These are phyloP conservation scores for Nycticryphes semicollaris DNA, from an alignment of 2,113 vertebrate species.

Conservation along the genomic window DNA sequence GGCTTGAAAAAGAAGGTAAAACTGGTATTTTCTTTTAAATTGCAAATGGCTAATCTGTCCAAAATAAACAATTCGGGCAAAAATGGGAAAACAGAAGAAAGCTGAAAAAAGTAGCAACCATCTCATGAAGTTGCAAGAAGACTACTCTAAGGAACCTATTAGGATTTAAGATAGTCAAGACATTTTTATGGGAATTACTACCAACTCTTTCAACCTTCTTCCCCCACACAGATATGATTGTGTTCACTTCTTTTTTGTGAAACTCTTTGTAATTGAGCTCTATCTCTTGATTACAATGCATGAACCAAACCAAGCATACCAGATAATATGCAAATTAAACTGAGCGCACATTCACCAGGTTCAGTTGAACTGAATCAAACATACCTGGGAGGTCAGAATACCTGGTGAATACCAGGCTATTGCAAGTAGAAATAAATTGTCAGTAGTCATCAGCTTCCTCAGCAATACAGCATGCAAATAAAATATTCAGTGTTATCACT, in stretches of 20 bases:
- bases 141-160: neutral
- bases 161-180: neutral
- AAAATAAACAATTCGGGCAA: neutral
- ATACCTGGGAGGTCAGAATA: neutral
- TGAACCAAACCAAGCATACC: neutral
- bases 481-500: neutral
- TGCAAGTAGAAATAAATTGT: neutral
- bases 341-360: neutral
- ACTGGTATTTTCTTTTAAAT: neutral
- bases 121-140: neutral
- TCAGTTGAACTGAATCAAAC: neutral
- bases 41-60: neutral
- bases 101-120: neutral
- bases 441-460: neutral
- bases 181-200: neutral
- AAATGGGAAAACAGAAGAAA: neutral
- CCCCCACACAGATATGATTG: fast-evolving
- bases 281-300: neutral
- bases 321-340: neutral
- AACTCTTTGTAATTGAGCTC: neutral
- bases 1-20: neutral
- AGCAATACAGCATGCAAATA: neutral
- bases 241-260: neutral
- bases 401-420: neutral
- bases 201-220: neutral